Percentiles rank a stretch among this genome's conserved stretches.
phyloP scores from a whole-genome alignment of 2,113 vertebrate genomes.

The Rhabdomys dilectus region DNA sequence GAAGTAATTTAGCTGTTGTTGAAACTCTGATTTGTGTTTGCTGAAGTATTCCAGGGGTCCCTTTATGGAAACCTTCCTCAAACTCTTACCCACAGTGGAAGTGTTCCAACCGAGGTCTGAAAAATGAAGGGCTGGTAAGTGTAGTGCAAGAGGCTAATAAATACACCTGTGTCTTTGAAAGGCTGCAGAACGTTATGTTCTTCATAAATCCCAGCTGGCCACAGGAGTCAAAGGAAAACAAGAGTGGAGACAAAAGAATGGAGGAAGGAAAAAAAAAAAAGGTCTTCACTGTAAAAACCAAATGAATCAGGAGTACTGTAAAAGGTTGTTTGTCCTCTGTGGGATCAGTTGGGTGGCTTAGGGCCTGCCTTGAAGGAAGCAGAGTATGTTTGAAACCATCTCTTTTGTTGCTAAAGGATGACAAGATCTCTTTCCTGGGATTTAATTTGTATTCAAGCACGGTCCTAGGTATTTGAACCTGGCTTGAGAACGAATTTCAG shows the following conservation, averaged over 20 bases:
- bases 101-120: neutral
- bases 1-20: constrained; percentile 59
- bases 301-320: neutral
- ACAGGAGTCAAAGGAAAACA: constrained; percentile 18
- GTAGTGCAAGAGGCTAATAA: neutral
- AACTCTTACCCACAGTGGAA: neutral
- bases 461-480: no score
- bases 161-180: constrained; percentile 33
- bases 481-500: neutral
- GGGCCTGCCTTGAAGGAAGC: neutral
- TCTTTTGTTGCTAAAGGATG: neutral
- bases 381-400: neutral
- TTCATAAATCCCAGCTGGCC: neutral
- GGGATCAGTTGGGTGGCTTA: neutral
- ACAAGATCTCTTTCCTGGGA: neutral
- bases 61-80: constrained; percentile 7
- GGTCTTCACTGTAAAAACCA: constrained; percentile 3
- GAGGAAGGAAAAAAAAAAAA: neutral
- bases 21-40: constrained; percentile 71
- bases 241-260: neutral
- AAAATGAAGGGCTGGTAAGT: neutral
- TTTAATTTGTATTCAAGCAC: neutral
- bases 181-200: neutral
- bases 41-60: constrained; percentile 59
- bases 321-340: neutral